Percentiles rank a stretch among this genome's conserved stretches.
These are phyloP conservation scores for Platichthys stellatus DNA, from an alignment of 2,113 vertebrate species.

Conservation along the genomic window DNA sequence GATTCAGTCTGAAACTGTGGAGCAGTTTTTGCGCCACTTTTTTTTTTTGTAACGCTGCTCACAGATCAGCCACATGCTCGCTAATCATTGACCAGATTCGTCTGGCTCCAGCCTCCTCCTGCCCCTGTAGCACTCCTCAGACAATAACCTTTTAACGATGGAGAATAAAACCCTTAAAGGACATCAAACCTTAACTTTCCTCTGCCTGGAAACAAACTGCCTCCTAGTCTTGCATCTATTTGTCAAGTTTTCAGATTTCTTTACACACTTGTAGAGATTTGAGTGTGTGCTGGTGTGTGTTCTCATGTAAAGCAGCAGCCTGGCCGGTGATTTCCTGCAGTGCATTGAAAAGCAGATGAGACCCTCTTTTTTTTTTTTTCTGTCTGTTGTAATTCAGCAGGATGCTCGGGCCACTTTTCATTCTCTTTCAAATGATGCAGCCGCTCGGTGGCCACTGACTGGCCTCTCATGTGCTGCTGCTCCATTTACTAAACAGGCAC, in stretches of 20 bases:
- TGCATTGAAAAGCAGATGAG: slow-evolving; percentile 26
- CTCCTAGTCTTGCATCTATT: neutral
- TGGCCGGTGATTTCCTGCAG: neutral
- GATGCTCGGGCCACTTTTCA: slow-evolving; percentile 40
- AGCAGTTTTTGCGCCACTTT: slow-evolving; percentile 59
- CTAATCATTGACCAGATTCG: slow-evolving; percentile 66
- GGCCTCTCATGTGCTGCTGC: slow-evolving; percentile 63
- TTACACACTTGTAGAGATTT: neutral
- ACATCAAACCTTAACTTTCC: neutral
- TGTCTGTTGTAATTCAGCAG: slow-evolving; percentile 16
- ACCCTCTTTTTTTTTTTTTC: neutral
- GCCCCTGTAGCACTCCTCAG: neutral
- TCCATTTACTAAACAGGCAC: slow-evolving; percentile 73
- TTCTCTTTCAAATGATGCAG: slow-evolving; percentile 70
- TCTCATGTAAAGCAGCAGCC: slow-evolving; percentile 24
- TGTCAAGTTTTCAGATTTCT: neutral
- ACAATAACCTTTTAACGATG: no score
- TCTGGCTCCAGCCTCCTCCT: slow-evolving; percentile 5
- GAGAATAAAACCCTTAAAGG: neutral
- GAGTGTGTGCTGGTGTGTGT: neutral
- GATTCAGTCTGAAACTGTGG: neutral
- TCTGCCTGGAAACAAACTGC: neutral
- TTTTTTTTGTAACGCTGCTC: slow-evolving; percentile 23
- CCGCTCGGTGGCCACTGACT: slow-evolving; percentile 48
- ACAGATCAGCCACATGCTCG: slow-evolving; percentile 64